A percentile compares a stretch with the other conserved stretches of the same genome.
Conservation (phyloP, 2,797 vertebrate species). For the Trematomus bernacchii region DNA sequence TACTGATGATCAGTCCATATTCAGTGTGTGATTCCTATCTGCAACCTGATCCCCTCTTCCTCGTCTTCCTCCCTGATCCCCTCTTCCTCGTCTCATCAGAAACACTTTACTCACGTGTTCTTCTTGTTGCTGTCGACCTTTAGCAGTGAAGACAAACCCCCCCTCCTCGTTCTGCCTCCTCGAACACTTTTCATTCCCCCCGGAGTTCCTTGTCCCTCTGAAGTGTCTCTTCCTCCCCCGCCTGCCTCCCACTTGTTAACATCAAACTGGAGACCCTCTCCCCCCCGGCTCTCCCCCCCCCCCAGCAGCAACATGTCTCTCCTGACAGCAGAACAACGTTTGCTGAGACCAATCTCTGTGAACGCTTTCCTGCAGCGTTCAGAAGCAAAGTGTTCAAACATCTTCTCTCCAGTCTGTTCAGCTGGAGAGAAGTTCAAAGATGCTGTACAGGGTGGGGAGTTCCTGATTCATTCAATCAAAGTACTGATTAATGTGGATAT, state of each 20-base stretch:
- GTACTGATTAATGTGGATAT: no score
- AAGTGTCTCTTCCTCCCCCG: slow-evolving; percentile 32
- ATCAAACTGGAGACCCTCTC: slow-evolving; percentile 38
- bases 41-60: no score
- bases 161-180: neutral
- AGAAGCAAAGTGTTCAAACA: no score
- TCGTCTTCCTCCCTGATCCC: no score
- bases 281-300: slow-evolving; percentile 25
- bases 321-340: slow-evolving; percentile 31
- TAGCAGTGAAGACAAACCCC: slow-evolving; percentile 1
- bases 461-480: no score
- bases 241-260: slow-evolving; percentile 48
- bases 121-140: slow-evolving; percentile 1
- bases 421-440: no score
- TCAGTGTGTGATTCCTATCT: no score
- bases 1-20: no score
- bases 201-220: slow-evolving; percentile 31
- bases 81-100: neutral
- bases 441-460: no score
- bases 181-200: slow-evolving; percentile 11
- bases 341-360: slow-evolving; percentile 36
- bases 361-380: neutral
- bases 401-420: no score
- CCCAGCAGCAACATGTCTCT: slow-evolving; percentile 38
- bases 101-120: neutral